Evolutionary conservation across 53 echinoderm and acorn worm genomes (phyloP).

Genomic region (Apostichopus leukothele): DNA sequence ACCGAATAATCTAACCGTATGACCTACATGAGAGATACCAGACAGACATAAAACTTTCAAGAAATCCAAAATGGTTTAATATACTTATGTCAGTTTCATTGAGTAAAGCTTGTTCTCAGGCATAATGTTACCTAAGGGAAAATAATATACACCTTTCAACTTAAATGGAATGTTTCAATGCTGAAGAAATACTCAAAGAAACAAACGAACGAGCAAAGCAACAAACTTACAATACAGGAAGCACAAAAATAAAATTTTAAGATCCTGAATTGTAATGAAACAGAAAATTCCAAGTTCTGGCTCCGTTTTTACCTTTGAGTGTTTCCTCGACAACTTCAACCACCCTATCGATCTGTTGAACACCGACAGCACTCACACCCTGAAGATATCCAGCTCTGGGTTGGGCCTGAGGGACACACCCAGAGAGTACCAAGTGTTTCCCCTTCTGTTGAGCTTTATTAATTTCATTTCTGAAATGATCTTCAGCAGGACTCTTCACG

Average conservation of each 20-base stretch:
- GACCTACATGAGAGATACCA: conserved; percentile 55
- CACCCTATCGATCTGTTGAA: conserved; percentile 97
- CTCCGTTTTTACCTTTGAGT: conserved; percentile 72
- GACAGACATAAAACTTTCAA: neutral
- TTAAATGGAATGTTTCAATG: no score
- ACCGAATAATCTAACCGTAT: conserved; percentile 84
- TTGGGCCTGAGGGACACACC: conserved; percentile 99
- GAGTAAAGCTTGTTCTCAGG: no score
- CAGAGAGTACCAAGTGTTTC: conserved; percentile 86
- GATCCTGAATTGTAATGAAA: no score
- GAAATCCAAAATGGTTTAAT: no score
- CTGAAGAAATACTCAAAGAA: no score
- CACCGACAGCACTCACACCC: conserved; percentile 92
- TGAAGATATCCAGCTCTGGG: conserved; percentile 85
- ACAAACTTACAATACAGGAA: no score
- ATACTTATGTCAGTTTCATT: no score
- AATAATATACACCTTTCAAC: no score
- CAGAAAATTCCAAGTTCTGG: no score
- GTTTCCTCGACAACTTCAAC: conserved; percentile 99
- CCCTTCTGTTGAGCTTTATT: conserved; percentile 72
- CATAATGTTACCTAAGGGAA: no score
- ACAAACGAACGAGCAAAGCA: no score
- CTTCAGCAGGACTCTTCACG: conserved; percentile 96
- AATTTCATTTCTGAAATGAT: conserved; percentile 96
- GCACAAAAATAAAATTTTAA: no score